Evolutionary conservation across 2,888 invertebrate species (phyloP).

Genomic region (Nephrocerus scutellatus): DNA sequence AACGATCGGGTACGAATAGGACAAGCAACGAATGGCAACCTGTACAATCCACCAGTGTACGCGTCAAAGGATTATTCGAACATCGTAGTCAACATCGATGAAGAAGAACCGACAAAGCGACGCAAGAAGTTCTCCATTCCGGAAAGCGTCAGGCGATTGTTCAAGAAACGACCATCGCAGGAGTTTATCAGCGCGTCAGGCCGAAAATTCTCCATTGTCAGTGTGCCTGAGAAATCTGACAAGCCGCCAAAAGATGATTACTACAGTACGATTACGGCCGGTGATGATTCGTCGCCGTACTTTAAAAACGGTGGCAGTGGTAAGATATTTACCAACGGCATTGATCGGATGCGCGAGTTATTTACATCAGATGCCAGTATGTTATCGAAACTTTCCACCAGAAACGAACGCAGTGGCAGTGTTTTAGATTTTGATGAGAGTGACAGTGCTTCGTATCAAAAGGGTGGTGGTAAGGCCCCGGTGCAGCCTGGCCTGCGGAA

Average conservation of each 20-base stretch:
- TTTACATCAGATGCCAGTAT: conserved; percentile 25
- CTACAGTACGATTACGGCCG: conserved; percentile 38
- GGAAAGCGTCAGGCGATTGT: conserved; percentile 40
- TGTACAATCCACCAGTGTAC: conserved; percentile 27
- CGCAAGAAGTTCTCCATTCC: conserved; percentile 43
- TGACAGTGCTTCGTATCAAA: conserved; percentile 30
- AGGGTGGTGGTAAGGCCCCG: conserved; percentile 21
- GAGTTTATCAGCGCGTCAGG: conserved; percentile 24
- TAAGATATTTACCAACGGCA: neutral
- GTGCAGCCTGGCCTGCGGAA: too few relatives aligned
- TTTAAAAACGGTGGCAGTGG: conserved; percentile 25
- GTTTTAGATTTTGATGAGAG: conserved; percentile 23
- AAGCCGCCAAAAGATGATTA: conserved; percentile 28
- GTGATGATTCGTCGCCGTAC: conserved; percentile 29
- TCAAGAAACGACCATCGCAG: conserved; percentile 40
- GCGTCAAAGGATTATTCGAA: conserved; percentile 22
- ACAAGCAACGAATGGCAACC: conserved; percentile 28
- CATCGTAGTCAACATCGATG: conserved; percentile 30
- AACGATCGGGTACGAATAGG: too few relatives aligned
- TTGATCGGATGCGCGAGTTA: conserved; percentile 1
- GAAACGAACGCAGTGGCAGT: conserved; percentile 26
- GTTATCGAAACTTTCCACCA: conserved; percentile 17
- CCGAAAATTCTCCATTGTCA: conserved; percentile 38
- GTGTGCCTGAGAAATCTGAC: conserved; percentile 36
- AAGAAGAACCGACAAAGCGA: conserved; percentile 29